Evolutionary conservation across 2,113 vertebrate species (phyloP), one percentile per base, ranked within the genome.

Genomic region (Cricetomys ansorgei): DNA sequence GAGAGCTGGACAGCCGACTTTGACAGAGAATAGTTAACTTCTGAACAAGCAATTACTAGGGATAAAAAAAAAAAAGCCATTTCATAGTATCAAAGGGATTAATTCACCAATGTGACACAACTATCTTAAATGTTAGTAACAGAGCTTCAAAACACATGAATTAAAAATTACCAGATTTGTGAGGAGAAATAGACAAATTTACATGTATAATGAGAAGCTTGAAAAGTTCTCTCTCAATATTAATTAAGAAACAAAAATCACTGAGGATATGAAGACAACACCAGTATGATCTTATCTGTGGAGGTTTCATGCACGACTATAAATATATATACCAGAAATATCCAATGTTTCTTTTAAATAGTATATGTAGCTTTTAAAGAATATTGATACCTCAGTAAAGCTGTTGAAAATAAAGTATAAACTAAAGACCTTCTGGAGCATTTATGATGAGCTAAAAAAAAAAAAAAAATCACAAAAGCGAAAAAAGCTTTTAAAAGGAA

Each of bases 361-460:
- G 5, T 80, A 76, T 34, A 88, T 10, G 40, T 12, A n/a, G 29
- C 86, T 95, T 88, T n/a, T 1, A 81, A 69, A 94, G 90, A 67
- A 53, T 45, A 31, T 53, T 91, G 80, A 96, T 65, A 72, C 40
- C 3, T 88, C 29, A 95, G 65, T 55, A 89, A 89, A 91, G 57
- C 23, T 89, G 1, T 92, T 94, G 53, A 84, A 91, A 87, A 21
- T 31, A 85, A 57, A 94, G 13, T 70, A 9, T 76, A 81, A 95
- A 95, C 69, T 11, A 92, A 96, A 91, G 29, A 79, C 3, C 64
- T 89, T 84, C 34, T 91, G 40, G 5, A 95, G 96, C 4, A 95
- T 50, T 77, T 77, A 90, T 27, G 48, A 94, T 88, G 4, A 84
- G 4, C 93, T 88, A 93, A 87, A 91, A 87, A 37, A 67, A 83